These are phyloP conservation scores for Micromussa lordhowensis DNA, from an alignment of 92 coral and sea anemone species.

Conservation along the genomic window DNA sequence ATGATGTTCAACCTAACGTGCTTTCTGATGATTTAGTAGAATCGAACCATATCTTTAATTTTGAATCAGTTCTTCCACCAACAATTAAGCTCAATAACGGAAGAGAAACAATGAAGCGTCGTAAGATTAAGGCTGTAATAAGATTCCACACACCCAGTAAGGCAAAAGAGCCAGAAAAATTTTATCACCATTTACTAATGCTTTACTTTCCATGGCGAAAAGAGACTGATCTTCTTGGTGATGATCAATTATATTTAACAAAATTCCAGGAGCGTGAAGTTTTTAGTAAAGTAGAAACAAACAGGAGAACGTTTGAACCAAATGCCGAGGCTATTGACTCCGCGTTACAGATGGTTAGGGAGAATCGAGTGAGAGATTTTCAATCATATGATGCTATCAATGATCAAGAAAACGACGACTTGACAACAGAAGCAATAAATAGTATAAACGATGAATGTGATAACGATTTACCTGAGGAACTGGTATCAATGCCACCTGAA, in stretches of 20 bases:
- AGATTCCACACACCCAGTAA: not conserved
- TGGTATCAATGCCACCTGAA: conserved; percentile 25
- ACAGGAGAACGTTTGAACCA: conserved; percentile 2
- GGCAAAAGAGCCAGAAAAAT: not conserved
- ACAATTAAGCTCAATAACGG: not conserved
- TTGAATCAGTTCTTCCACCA: not conserved
- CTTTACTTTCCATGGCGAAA: not conserved
- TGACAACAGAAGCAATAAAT: not conserved
- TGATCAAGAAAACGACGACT: conserved; percentile 2
- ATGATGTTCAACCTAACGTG: too few species aligned
- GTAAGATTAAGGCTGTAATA: not conserved
- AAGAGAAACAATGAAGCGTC: not conserved
- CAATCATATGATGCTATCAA: not conserved
- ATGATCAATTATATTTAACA: not conserved
- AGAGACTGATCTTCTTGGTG: not conserved
- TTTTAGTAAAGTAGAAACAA: not conserved
- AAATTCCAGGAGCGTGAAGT: not conserved
- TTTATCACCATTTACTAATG: too few species aligned
- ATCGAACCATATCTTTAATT: not conserved
- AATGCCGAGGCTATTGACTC: not conserved
- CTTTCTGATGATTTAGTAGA: not conserved
- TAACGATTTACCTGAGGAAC: conserved; percentile 57
- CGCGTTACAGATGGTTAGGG: not conserved
- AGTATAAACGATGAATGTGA: not conserved
- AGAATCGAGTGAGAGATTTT: not conserved